phyloP scores from a whole-genome alignment of 1,140 invertebrate genomes.

The Spodoptera frugiperda region DNA sequence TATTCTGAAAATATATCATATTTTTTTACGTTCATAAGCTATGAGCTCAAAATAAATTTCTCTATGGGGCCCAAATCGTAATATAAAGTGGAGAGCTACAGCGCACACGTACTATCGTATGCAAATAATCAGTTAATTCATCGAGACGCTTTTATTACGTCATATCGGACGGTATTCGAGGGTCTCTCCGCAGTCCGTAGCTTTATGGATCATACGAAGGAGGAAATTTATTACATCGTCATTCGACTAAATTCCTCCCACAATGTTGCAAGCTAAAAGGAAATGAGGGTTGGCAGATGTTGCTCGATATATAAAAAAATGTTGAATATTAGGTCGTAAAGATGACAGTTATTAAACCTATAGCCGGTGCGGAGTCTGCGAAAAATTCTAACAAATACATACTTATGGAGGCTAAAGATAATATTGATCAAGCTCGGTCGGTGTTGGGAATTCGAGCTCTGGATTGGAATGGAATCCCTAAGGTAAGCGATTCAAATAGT shows the following conservation, averaged over 20 bases:
- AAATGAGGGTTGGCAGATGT: slow-evolving; percentile 68
- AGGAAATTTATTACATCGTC: slow-evolving; percentile 68
- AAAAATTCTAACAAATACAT: slow-evolving; percentile 38
- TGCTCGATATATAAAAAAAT: slow-evolving; percentile 62
- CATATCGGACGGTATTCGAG: slow-evolving; percentile 49
- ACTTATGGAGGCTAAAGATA: slow-evolving; percentile 33
- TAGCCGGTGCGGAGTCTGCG: background rate
- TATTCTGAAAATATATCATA: too few species aligned
- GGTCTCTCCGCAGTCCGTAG: slow-evolving; percentile 44
- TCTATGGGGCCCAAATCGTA: background rate
- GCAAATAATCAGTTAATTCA: slow-evolving; percentile 60
- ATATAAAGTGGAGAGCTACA: background rate
- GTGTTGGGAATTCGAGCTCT: slow-evolving; percentile 26
- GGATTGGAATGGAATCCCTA: slow-evolving; percentile 46
- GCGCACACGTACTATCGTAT: slow-evolving; percentile 38
- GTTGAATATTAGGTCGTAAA: slow-evolving; percentile 61
- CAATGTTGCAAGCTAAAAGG: slow-evolving; percentile 60
- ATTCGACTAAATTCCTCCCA: slow-evolving; percentile 65
- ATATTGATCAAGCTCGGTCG: slow-evolving; percentile 42
- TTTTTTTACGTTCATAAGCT: too few species aligned
- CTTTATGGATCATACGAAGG: slow-evolving; percentile 69
- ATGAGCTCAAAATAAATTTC: background rate
- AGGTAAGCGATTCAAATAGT: slow-evolving; percentile 47
- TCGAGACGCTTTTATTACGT: slow-evolving; percentile 58
- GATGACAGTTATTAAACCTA: slow-evolving; percentile 60